Evolutionary conservation across 2,888 invertebrate species (phyloP).

Genomic region (Danaus chrysippus): DNA sequence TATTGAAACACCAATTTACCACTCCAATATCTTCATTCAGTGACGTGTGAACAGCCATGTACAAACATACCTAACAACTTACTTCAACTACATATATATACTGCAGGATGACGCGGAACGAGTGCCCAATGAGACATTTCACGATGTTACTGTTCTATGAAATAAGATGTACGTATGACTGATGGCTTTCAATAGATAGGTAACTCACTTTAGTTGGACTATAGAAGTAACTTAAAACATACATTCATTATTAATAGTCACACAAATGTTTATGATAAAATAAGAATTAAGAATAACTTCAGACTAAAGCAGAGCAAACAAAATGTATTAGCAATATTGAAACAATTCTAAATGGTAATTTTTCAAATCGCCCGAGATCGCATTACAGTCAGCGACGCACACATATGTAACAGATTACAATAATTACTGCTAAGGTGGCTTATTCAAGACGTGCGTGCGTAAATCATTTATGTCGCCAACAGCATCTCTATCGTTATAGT

Average conservation of each 20-base stretch:
- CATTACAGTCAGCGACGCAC: slow-evolving; percentile 16
- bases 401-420: slow-evolving; percentile 52
- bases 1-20: slow-evolving; percentile 3
- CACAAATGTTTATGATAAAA: too few relatives aligned
- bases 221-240: too few relatives aligned
- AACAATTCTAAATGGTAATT: neutral
- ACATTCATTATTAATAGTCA: too few relatives aligned
- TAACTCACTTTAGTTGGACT: too few relatives aligned
- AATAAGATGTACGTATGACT: too few relatives aligned
- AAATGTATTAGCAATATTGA: neutral
- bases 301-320: neutral
- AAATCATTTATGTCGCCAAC: slow-evolving; percentile 29
- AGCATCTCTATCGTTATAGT: slow-evolving; percentile 27
- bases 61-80: slow-evolving; percentile 1
- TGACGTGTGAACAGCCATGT: slow-evolving; percentile 1
- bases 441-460: slow-evolving; percentile 35
- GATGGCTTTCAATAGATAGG: too few relatives aligned
- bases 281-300: too few relatives aligned
- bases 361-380: neutral
- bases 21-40: slow-evolving; percentile 3
- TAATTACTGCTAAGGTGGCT: slow-evolving; percentile 54
- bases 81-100: neutral
- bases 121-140: neutral
- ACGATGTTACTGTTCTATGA: neutral
- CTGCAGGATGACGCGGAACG: neutral